Conservation (phyloP, 1,140 invertebrate genomes). For the Cyrtorhinus lividipennis region DNA sequence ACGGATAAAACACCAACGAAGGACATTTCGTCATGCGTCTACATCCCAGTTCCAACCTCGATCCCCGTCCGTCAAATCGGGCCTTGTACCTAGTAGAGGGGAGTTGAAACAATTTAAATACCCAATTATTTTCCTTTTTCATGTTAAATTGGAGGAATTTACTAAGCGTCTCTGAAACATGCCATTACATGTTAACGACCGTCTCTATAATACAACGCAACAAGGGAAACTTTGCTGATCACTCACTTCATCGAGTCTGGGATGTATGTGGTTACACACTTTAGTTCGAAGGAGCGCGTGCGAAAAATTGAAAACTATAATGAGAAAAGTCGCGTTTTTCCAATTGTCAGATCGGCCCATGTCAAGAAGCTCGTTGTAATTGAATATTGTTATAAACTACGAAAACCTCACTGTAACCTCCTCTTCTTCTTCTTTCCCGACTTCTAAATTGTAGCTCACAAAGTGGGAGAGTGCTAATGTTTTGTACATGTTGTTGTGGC, state of each 20-base stretch:
- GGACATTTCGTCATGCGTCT: too few species aligned
- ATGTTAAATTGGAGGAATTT: not conserved
- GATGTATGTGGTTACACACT: constrained; percentile 37
- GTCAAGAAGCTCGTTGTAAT: not conserved
- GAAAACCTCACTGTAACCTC: not conserved
- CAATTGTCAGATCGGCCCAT: constrained; percentile 1
- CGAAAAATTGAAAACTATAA: constrained; percentile 30
- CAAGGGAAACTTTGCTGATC: not conserved
- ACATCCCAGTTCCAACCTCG: too few species aligned
- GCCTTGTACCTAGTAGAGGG: not conserved
- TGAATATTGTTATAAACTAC: not conserved
- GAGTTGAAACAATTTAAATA: not conserved
- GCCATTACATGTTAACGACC: not conserved
- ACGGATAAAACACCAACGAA: too few species aligned
- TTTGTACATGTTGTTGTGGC: too few species aligned
- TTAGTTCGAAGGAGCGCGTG: constrained; percentile 34
- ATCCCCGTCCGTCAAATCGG: not conserved
- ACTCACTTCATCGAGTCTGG: constrained; percentile 37
- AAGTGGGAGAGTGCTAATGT: too few species aligned
- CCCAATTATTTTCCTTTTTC: not conserved
- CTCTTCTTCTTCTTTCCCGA: not conserved
- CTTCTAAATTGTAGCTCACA: too few species aligned
- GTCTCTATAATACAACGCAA: not conserved
- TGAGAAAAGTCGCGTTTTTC: constrained; percentile 22
- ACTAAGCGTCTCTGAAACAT: not conserved